Conservation (phyloP, 2,888 invertebrate genomes). For the Cyaniris semiargus region DNA sequence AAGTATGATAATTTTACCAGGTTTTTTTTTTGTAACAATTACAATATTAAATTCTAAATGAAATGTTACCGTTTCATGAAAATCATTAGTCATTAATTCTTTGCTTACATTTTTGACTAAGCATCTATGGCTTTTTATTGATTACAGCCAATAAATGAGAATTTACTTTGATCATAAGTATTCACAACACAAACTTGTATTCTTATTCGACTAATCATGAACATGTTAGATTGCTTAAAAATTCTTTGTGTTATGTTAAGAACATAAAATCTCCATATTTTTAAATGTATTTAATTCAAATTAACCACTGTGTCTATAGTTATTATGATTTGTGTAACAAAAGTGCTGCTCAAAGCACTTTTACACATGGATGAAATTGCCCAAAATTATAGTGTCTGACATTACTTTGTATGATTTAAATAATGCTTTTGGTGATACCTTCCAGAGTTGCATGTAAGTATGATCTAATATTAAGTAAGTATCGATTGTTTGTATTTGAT, state of each 20-base stretch:
- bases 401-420: background rate
- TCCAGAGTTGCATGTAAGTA: conserved; percentile 27
- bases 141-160: background rate
- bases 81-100: no score
- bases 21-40: background rate
- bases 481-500: conserved; percentile 37
- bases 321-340: background rate
- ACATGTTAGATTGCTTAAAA: background rate
- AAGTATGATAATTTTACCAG: background rate
- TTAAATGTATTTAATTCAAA: background rate
- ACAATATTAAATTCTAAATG: background rate
- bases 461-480: conserved; percentile 39
- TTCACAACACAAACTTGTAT: no score
- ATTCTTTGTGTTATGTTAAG: background rate
- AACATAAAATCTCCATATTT: background rate
- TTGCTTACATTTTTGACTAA: no score
- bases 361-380: background rate
- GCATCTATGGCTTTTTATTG: background rate
- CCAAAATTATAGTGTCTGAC: background rate
- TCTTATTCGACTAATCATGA: no score
- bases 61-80: background rate
- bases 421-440: conserved; percentile 2
- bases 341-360: background rate
- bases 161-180: background rate
- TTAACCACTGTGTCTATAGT: background rate